Percentiles rank a stretch among this genome's conserved stretches.
Evolutionary conservation across 2,888 invertebrate species (phyloP).

Genomic region (Brachylomia viminalis): DNA sequence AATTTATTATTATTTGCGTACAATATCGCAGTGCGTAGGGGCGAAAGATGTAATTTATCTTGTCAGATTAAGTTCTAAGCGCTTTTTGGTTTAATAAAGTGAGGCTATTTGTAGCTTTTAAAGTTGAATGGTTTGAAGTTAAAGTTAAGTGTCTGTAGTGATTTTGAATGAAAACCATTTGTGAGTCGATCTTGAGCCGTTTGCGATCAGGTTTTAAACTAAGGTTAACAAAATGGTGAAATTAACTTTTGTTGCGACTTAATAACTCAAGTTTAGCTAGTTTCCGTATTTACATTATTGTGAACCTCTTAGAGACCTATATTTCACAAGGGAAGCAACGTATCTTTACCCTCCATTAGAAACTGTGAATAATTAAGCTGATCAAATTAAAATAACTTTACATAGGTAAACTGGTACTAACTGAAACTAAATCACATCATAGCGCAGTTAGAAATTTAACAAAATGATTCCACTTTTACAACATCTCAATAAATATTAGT

Average conservation of each 20-base stretch:
- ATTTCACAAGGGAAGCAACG: neutral
- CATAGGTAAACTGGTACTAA: neutral
- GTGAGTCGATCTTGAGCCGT: neutral
- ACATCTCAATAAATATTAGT: slow-evolving; percentile 55
- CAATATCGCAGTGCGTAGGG: slow-evolving; percentile 25
- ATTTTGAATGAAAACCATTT: slow-evolving; percentile 7
- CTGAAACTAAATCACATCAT: too few species aligned
- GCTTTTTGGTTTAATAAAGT: slow-evolving; percentile 25
- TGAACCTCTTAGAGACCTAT: neutral
- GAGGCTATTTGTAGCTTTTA: slow-evolving; percentile 38
- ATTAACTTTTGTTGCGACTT: neutral
- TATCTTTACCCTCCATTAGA: neutral
- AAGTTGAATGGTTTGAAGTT: slow-evolving; percentile 23
- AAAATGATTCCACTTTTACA: slow-evolving; percentile 24
- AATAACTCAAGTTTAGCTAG: too few species aligned
- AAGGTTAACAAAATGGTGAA: neutral
- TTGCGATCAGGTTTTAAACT: neutral
- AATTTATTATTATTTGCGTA: neutral
- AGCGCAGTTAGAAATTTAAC: slow-evolving; percentile 18
- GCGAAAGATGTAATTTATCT: slow-evolving; percentile 34
- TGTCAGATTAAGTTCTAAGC: slow-evolving; percentile 50
- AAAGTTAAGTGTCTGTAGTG: slow-evolving; percentile 10
- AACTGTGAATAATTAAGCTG: neutral
- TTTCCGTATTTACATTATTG: neutral
- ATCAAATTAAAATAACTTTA: neutral